Base-by-base conservation (phyloP, 2,113 vertebrate species). In the Microcebus murinus region DNA sequence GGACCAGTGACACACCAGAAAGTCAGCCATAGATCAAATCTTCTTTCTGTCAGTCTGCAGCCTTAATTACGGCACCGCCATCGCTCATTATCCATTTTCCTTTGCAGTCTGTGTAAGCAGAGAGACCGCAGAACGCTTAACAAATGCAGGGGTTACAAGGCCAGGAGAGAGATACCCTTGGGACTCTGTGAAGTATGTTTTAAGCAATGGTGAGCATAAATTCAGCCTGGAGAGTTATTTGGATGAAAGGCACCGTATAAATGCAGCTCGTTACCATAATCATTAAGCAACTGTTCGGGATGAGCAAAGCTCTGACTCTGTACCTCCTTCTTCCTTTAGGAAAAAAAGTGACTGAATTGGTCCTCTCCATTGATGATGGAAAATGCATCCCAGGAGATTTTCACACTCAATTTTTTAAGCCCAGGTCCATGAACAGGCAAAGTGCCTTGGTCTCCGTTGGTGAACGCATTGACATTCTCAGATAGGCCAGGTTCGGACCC, bases 71-170 rank as follows among this genome's bases (percentile, higher is more conserved):
- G 65, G 57, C 21, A 81, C 45, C 39, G 13, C 74, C 0, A 0
- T 17, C n/a, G 79, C 91, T 98, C 96, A 93, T 97, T 91, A 94
- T 73, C 87, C 65, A 73, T 57, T 39, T 73, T 97, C 79, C 42
- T 95, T 92, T 39, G 50, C 91, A 96, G 65, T 42, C 74, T 68
- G 1, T 59, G 36, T 89, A 94, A 83, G 48, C 50, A 29, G 90
- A n/a, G 63, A 59, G 65, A 63, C 45, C 12, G 5, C 34, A 50
- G 89, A 95, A 87, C 14, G 42, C 68, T 94, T 20, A 0, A 89
- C 76, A 57, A 67, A 25, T 0, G 71, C 70, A 55, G 2, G 9
- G 86, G 80, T 77, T 91, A 90, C 0, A 1, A 85, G 73, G 59
- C 20, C 92, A 39, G 3, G 10, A 88, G 70, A 67, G 68, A 45